These are phyloP conservation scores for Lepeophtheirus nordmannii DNA, from an alignment of 2,888 invertebrate species.

Conservation along the genomic window DNA sequence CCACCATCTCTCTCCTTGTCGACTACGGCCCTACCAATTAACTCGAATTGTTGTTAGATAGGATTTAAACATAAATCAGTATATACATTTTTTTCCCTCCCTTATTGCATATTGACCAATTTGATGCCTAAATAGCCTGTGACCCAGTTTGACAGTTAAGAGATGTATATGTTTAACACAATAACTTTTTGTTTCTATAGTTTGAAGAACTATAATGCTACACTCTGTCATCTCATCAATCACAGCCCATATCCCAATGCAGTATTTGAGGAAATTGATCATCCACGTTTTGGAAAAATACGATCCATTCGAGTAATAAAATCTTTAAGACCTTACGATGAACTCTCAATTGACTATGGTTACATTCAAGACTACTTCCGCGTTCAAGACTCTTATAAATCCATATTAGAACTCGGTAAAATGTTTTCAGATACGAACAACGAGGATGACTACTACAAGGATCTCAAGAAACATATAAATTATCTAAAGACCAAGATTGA, in stretches of 20 bases:
- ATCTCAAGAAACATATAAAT: constrained; percentile 17
- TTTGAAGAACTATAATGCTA: constrained; percentile 11
- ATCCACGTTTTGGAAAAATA: constrained; percentile 20
- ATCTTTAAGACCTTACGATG: neutral
- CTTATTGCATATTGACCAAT: no score
- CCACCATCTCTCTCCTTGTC: no score
- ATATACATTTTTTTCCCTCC: no score
- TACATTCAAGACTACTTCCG: constrained; percentile 9
- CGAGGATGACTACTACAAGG: constrained; percentile 2
- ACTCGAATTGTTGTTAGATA: no score
- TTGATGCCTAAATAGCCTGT: no score
- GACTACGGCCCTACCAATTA: no score
- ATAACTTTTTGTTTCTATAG: neutral
- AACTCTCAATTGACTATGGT: constrained; percentile 20
- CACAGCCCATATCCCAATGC: constrained; percentile 13
- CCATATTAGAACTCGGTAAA: constrained; percentile 12
- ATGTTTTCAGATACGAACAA: neutral
- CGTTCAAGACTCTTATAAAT: neutral
- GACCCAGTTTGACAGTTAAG: no score
- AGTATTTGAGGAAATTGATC: constrained; percentile 16
- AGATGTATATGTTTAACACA: no score
- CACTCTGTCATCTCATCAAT: constrained; percentile 17
- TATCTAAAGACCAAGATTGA: constrained; percentile 10
- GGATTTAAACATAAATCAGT: no score
- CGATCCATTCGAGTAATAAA: neutral